These are phyloP conservation scores for Ammospiza nelsoni DNA, from an alignment of 2,113 vertebrate genomes.

Conservation along the genomic window DNA sequence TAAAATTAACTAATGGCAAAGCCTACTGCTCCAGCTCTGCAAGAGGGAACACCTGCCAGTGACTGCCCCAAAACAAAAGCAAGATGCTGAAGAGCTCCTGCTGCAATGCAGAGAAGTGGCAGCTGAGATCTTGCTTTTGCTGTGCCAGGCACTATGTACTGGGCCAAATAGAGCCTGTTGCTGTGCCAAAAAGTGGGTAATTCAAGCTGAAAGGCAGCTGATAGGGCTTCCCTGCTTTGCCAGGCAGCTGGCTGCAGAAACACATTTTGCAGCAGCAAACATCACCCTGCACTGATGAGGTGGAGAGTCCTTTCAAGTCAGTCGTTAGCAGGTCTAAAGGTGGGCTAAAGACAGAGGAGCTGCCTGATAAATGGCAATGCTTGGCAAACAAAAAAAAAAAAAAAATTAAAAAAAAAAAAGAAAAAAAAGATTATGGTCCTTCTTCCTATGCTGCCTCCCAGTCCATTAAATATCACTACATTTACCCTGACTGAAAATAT, in stretches of 20 bases:
- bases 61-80: background rate
- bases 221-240: background rate
- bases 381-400: background rate
- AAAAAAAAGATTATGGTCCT: background rate
- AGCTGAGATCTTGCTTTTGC: background rate
- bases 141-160: background rate
- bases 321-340: background rate
- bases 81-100: background rate
- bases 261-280: background rate
- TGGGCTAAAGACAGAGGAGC: background rate
- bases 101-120: background rate
- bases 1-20: background rate
- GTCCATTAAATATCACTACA: background rate
- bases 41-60: background rate
- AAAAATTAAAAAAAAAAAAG: background rate
- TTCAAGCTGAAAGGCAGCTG: conserved; percentile 9
- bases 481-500: background rate
- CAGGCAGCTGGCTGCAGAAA: background rate
- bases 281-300: background rate
- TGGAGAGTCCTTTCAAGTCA: background rate
- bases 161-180: background rate
- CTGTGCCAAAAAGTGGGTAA: background rate
- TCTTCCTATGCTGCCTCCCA: background rate
- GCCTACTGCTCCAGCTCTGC: background rate
- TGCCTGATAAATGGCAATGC: background rate